Evolutionary conservation across 2,113 vertebrate species (phyloP).

Genomic region (Sardina pilchardus): DNA sequence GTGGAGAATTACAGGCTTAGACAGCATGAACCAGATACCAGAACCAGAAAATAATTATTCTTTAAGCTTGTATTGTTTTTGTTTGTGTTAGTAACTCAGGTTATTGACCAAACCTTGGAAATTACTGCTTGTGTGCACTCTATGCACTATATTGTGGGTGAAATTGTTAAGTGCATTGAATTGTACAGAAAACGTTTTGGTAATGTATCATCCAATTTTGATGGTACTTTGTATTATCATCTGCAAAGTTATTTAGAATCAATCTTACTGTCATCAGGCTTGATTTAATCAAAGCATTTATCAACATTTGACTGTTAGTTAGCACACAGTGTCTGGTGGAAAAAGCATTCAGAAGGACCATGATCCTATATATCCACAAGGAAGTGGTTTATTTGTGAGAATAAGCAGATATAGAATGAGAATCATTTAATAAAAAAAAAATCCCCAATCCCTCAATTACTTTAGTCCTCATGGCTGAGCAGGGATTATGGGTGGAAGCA

Average conservation of each 20-base stretch:
- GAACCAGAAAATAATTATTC: not conserved
- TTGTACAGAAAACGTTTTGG: too few species aligned
- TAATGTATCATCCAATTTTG: not conserved
- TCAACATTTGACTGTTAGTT: not conserved
- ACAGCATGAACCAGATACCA: not conserved
- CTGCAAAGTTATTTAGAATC: not conserved
- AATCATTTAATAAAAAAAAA: slow-evolving; percentile 4
- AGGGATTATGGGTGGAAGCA: slow-evolving; percentile 39
- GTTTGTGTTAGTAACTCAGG: not conserved
- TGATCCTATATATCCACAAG: not conserved
- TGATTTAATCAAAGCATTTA: not conserved
- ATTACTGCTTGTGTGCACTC: not conserved
- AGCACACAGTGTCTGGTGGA: not conserved
- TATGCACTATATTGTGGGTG: not conserved
- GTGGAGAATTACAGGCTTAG: not conserved
- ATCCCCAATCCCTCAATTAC: not conserved
- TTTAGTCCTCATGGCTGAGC: not conserved
- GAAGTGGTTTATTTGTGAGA: not conserved
- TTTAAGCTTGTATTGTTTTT: not conserved
- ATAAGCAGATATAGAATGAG: not conserved
- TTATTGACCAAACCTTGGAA: not conserved
- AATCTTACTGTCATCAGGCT: not conserved
- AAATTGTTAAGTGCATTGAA: not conserved
- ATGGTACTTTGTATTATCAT: not conserved
- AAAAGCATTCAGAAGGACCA: not conserved